Base-by-base conservation (phyloP, 2,888 invertebrate species). In the Rhagium mordax region DNA sequence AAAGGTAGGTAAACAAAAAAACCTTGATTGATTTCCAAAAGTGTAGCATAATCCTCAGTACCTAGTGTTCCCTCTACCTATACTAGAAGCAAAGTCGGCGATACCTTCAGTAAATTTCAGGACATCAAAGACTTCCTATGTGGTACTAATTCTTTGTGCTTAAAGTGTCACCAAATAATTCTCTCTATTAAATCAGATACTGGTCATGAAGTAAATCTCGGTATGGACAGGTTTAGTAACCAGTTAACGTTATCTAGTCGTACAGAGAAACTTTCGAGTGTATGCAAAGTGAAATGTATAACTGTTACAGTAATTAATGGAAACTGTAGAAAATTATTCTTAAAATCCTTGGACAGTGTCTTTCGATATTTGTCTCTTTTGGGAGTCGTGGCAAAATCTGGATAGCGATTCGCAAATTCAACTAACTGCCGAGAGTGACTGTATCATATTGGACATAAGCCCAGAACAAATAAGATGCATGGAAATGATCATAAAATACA, bases 261-360 rank as follows among this genome's bases (percentile, higher is more conserved):
- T 49, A 91, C 92, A 0, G 91, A 92, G 75, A 90, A 90, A 81
- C 87, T 92, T 16, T 86, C 86, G 2, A 87, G 88, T 0, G 88
- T 89, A 59, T 85, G 88, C 0, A 85, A 86, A 0, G 75, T 92
- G 55, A 90, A 90, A 57, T 90, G 90, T 15, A 78, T 92, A 3
- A 89, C 89, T 1, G 66, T 90, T n/a, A 88, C 88, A 1, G 86
- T 88, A 5, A 81, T 85, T 3, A 81, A 85, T 33, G 86, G 88
- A 2, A 84, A 82, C 7, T 86, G 85, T 62, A 85, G 86, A 10
- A 87, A 88, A 76, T 86, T 91, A 3, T 82, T 93, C 0, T 80
- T 94, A 20, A 92, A n/a, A 92, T 85, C 92, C 94, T 0, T 90
- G 93, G 88, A 88, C 89, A 1, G 84, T 91, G 53, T 89, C 89